A percentile compares a stretch with the other conserved stretches of the same genome.
Conservation (phyloP, 2,797 vertebrate genomes). For the Menidia menidia region DNA sequence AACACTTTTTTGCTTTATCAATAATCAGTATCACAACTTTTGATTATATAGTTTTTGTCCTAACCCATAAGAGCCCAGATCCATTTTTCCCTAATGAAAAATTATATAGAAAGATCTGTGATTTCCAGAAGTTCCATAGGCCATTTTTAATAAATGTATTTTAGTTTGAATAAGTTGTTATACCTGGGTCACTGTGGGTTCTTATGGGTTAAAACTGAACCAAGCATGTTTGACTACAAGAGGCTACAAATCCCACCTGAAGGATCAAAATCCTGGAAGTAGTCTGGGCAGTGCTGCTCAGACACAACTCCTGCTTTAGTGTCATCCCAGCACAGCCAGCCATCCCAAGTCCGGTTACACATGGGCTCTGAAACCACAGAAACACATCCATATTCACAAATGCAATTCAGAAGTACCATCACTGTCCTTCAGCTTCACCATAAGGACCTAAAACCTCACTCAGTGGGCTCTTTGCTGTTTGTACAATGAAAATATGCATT, state of each 20-base stretch:
- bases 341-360: constrained; percentile 98
- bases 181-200: no score
- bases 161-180: no score
- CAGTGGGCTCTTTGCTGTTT: no score
- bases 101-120: no score
- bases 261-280: constrained; percentile 97
- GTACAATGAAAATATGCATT: not conserved
- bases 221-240: not conserved
- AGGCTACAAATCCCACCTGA: constrained; percentile 81
- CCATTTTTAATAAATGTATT: no score
- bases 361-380: constrained; percentile 73
- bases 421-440: not conserved
- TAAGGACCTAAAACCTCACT: not conserved
- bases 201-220: not conserved
- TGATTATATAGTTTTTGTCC: no score
- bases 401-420: not conserved
- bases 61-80: no score
- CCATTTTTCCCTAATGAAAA: no score
- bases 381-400: not conserved
- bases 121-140: no score
- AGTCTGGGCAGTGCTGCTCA: constrained; percentile 94
- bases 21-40: no score
- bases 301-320: constrained; percentile 84
- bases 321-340: constrained; percentile 97
- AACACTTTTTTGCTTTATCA: no score